phyloP scores from a whole-genome alignment of 1,140 invertebrate genomes.

The Drosophila nasuta region DNA sequence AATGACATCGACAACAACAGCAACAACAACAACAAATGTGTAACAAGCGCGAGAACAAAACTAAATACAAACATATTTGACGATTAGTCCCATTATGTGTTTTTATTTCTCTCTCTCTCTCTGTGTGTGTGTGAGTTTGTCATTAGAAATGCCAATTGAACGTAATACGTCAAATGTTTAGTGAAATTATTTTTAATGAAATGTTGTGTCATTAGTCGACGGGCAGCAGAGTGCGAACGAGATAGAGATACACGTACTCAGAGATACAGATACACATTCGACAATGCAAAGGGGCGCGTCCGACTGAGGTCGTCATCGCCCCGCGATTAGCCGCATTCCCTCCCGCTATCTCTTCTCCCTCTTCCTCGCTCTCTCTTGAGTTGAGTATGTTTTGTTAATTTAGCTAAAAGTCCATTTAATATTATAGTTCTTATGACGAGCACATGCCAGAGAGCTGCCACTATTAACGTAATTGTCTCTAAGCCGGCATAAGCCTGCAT shows the following conservation, averaged over 20 bases:
- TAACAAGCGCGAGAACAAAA: conserved; percentile 74
- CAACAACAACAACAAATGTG: conserved; percentile 31
- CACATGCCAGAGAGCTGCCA: conserved; percentile 31
- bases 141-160: conserved; percentile 80
- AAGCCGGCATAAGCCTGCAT: conserved; percentile 28
- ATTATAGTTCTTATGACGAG: conserved; percentile 65
- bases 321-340: conserved; percentile 51
- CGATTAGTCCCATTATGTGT: conserved; percentile 47
- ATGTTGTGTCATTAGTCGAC: conserved; percentile 76
- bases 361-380: neutral
- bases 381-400: conserved; percentile 71
- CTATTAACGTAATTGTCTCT: conserved; percentile 76
- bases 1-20: conserved; percentile 15
- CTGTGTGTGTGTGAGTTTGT: conserved; percentile 43
- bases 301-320: conserved; percentile 27
- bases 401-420: conserved; percentile 81
- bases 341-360: neutral
- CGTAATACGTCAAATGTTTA: conserved; percentile 79
- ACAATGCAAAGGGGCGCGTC: conserved; percentile 68
- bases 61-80: conserved; percentile 58
- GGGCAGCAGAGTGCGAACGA: neutral
- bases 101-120: conserved; percentile 46
- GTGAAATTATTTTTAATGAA: conserved; percentile 83
- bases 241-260: neutral
- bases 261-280: conserved; percentile 11